These are phyloP conservation scores for Plecotus auritus DNA, from an alignment of 2,113 vertebrate genomes.

Conservation along the genomic window DNA sequence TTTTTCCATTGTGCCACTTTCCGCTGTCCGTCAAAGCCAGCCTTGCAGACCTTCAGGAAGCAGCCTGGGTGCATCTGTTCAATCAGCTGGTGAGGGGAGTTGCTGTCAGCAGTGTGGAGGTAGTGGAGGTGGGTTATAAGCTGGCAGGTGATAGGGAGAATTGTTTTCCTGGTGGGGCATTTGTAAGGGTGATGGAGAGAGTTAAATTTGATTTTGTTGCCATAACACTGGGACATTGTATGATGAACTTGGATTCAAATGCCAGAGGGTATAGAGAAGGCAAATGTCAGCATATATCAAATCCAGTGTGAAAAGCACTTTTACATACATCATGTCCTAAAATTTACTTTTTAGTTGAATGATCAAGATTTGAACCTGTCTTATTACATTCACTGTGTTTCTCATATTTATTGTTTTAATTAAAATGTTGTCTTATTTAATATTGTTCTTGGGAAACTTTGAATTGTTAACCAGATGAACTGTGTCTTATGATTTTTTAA, in stretches of 20 bases:
- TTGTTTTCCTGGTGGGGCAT: background rate
- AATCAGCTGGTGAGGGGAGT: conserved; percentile 50
- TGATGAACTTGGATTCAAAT: conserved; percentile 20
- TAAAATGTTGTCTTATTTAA: background rate
- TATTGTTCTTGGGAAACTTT: background rate
- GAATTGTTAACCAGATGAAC: background rate
- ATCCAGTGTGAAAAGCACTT: background rate
- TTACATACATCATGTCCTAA: background rate
- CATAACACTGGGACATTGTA: background rate
- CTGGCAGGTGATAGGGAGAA: background rate
- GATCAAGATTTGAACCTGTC: background rate
- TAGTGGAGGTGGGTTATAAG: conserved; percentile 1
- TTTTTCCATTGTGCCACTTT: conserved; percentile 22
- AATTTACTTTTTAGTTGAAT: background rate
- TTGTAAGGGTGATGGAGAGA: conserved; percentile 18
- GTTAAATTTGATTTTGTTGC: conserved; percentile 29
- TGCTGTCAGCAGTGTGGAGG: conserved; percentile 30
- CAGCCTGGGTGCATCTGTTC: conserved; percentile 43
- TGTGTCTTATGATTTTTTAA: background rate
- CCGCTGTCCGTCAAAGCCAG: conserved; percentile 46
- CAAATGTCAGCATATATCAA: background rate
- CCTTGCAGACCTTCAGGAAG: conserved; percentile 22
- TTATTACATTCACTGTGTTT: background rate
- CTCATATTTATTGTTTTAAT: background rate
- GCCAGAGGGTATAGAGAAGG: conserved; percentile 2